Evolutionary conservation across 2,797 vertebrate species (phyloP).

Genomic region (Poecile montanus): DNA sequence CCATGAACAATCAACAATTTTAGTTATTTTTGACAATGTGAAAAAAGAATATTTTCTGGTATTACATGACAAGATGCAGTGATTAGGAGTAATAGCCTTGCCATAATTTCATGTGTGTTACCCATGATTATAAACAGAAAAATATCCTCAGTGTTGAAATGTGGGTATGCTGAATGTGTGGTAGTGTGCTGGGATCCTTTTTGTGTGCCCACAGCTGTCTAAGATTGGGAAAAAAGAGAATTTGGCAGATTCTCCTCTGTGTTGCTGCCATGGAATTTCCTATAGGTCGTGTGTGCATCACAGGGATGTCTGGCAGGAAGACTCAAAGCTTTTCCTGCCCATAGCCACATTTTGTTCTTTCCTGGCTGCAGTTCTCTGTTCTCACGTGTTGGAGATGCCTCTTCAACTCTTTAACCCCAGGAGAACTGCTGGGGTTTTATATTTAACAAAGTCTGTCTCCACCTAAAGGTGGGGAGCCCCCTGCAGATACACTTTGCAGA

Average conservation of each 20-base stretch:
- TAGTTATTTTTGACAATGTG: background rate
- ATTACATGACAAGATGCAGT: background rate
- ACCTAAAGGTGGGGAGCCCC: background rate
- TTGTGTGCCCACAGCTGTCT: background rate
- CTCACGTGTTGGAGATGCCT: background rate
- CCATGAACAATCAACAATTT: background rate
- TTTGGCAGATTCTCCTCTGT: background rate
- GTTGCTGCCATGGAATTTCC: background rate
- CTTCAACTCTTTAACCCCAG: background rate
- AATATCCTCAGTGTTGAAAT: background rate
- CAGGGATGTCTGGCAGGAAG: background rate
- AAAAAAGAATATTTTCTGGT: background rate
- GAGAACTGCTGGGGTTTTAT: background rate
- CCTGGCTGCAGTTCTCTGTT: background rate
- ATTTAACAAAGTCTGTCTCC: too few relatives aligned
- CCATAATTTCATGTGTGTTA: background rate
- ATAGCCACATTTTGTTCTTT: background rate
- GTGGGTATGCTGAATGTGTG: background rate
- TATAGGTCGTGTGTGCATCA: background rate
- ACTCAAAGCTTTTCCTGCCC: background rate
- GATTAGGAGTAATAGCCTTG: background rate
- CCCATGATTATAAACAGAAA: background rate
- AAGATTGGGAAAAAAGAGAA: background rate
- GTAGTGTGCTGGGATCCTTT: background rate
- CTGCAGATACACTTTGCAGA: rapidly evolving